Evolutionary conservation across 2,888 invertebrate genomes (phyloP), one percentile per base, ranked within the genome.

Genomic region (Octonoba sinensis): DNA sequence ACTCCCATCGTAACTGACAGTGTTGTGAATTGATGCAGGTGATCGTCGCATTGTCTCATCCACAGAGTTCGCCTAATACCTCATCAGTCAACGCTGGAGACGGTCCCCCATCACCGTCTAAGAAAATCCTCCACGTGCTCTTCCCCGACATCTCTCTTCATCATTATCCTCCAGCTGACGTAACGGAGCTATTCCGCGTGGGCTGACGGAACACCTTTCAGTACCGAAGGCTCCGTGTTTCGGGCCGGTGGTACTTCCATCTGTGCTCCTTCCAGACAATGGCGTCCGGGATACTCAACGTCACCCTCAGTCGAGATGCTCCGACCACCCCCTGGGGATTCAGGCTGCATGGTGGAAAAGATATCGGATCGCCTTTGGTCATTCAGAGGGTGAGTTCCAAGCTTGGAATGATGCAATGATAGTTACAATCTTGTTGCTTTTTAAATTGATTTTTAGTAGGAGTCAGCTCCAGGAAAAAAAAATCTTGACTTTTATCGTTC

Each of bases 341-440:
- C 90, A 92, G 96, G 87, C 92, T 97, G 85, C 96, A 96, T 90
- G 96, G 96, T 85, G 96, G 96, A 86, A 94, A 94, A 90, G 96
- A 97, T 91, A 96, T 96, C 89, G 95, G 94, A 87, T 93, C 94
- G 86, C 96, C 96, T 46, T 92, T 96, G 86, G 92, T 94, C 88
- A 93, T 96, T 85, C 96, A 96, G 90, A 96, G 96, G 94, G 96
- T 96, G 91, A 92, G 93, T 90, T 15, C 4, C 36, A 51, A 36
- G 3, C 11, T 36, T 11, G 36, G 36, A 56, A 20, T 56, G 20
- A 18, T 56, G 18, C 20, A 56, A 20, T 56, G 13, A 3, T 54
- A 54, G 49, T 49, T 12, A 49, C 49, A 16, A 15, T 54, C 8
- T 3, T 54, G 3, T 20, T 56, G 18, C n/a, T 20, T 56, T 56